These are phyloP conservation scores for Enteromius argenteus DNA, from an alignment of 2,797 vertebrate species.

Conservation along the genomic window DNA sequence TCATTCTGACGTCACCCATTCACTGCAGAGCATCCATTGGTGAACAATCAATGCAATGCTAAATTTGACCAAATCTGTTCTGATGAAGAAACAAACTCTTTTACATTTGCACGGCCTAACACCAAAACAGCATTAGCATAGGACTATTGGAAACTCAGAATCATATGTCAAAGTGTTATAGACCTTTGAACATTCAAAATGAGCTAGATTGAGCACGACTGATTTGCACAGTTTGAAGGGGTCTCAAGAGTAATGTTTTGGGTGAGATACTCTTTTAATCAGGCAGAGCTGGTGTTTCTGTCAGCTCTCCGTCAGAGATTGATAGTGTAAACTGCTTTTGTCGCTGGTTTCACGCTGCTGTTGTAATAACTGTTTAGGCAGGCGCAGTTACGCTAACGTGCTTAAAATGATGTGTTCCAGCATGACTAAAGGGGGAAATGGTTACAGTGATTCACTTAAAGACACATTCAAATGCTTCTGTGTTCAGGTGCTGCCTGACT, in stretches of 20 bases:
- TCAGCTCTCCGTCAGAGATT: conserved; percentile 27
- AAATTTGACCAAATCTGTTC: neutral
- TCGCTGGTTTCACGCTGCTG: conserved; percentile 40
- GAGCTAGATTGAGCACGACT: neutral
- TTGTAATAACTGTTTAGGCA: conserved; percentile 48
- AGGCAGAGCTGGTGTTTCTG: neutral
- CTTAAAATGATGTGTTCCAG: conserved; percentile 46
- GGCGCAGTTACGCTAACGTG: conserved; percentile 26
- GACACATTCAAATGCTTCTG: neutral
- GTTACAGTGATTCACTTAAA: conserved; percentile 31
- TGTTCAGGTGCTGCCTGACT: conserved; percentile 10
- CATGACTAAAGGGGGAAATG: conserved; percentile 39
- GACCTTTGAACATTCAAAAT: neutral
- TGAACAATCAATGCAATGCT: neutral
- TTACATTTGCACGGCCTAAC: neutral
- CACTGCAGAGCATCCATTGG: neutral
- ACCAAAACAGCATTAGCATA: neutral
- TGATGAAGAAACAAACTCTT: neutral
- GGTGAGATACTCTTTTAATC: neutral
- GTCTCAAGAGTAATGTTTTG: neutral
- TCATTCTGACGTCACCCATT: neutral
- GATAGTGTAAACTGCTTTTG: conserved; percentile 31
- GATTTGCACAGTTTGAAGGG: neutral
- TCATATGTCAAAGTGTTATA: neutral
- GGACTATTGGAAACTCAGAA: neutral